Base-by-base conservation (phyloP, 30 jellyfish, hydroid and myxozoan genomes). In the Aurelia aurita complex sp. Pacific region DNA sequence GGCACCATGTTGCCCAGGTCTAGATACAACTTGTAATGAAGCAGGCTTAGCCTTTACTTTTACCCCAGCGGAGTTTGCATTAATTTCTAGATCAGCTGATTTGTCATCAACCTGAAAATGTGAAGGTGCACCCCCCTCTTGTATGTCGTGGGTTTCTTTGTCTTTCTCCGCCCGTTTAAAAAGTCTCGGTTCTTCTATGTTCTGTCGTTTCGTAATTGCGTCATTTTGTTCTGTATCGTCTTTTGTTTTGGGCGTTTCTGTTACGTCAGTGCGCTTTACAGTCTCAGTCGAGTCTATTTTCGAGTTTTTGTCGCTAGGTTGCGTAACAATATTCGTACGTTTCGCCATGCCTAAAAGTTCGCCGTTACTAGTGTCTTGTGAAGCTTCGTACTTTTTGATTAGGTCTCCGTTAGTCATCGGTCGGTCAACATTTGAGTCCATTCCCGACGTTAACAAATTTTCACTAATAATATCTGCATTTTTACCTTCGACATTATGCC, bases 11-110 rank as follows among this genome's bases (percentile, higher is more conserved):
- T 46, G 57, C 57, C 57, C 98, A 33, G 97, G 97, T 67, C 97
- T 79, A 75, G 98, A 92, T 32, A 87, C 97, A 50, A 92, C 98
- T 77, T 92, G 98, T 43, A 92, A 84, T 35, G 98, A 92, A 10
- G 97, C 98, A 19, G 98, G 98, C 62, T 92, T 92, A 4, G 98
- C 97, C 72, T 92, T 92, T 36, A 87, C 98, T 72, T 92, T 92
- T 5, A 92, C 98, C 32, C 98, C 98, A 18, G 98, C 97, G n/a
- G 98, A 92, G 73, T 92, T 92, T 14, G 98, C 98, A 50, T 92
- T 92, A 36, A 87, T 92, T 82, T 92, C 98, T 68, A 92, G 74
- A 65, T 87, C 98, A 52, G 97, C 92, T 32, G 98, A 92, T 64
- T 92, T 92, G 82, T 92, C 97, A 67, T 92, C 97, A 68, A 92